Evolutionary conservation across 1,140 invertebrate species (phyloP).

Genomic region (Diabrotica undecimpunctata): DNA sequence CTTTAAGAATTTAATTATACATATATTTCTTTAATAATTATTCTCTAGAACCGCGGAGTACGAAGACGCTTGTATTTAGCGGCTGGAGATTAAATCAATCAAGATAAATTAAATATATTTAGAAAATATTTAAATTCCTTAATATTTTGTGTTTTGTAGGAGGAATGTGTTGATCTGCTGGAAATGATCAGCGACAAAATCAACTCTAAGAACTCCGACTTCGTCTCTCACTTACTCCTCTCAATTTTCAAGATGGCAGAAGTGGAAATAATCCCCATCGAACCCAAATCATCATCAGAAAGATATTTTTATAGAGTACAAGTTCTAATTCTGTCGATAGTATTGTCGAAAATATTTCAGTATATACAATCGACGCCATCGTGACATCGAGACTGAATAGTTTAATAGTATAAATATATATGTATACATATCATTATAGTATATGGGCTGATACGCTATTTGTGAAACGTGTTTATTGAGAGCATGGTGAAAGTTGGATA

Average conservation of each 20-base stretch:
- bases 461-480: not conserved
- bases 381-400: constrained; percentile 43
- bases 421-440: constrained; percentile 23
- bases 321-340: constrained; percentile 25
- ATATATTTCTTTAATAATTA: too few relatives aligned
- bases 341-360: constrained; percentile 30
- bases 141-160: constrained; percentile 55
- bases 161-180: constrained; percentile 76
- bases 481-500: not conserved
- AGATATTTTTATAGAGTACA: constrained; percentile 17
- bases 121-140: too few relatives aligned
- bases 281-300: constrained; percentile 37
- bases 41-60: too few relatives aligned
- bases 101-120: too few relatives aligned
- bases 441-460: constrained; percentile 1
- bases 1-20: too few relatives aligned
- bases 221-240: constrained; percentile 78
- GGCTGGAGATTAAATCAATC: too few relatives aligned
- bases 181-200: constrained; percentile 78
- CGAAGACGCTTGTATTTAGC: too few relatives aligned
- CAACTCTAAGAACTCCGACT: constrained; percentile 76
- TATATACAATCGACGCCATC: constrained; percentile 29
- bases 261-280: constrained; percentile 66
- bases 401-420: constrained; percentile 10
- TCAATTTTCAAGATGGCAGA: constrained; percentile 91